Conservation (phyloP, 2,113 vertebrate species). For the Gulo gulo region DNA sequence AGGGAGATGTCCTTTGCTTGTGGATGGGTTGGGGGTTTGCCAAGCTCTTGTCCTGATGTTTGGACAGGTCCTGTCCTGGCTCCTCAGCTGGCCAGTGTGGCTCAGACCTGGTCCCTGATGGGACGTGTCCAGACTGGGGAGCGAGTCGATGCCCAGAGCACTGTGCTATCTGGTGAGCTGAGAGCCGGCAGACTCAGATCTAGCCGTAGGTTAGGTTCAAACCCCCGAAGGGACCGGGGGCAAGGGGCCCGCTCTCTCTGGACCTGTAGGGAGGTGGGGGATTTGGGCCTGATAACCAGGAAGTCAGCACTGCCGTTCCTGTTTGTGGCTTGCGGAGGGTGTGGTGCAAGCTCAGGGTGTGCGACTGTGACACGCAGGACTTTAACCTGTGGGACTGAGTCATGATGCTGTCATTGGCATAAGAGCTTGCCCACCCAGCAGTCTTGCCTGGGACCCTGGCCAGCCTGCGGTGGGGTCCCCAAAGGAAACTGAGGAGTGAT, state of each 20-base stretch:
- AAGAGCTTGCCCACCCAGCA: not conserved
- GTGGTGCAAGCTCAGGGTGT: no score
- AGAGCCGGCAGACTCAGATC: not conserved
- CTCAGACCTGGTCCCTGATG: rapidly evolving
- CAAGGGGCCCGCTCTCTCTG: not conserved
- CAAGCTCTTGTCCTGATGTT: no score
- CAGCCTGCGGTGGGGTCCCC: not conserved
- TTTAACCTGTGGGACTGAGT: not conserved
- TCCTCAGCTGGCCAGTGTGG: no score
- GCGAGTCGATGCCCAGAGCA: not conserved
- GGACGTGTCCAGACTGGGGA: rapidly evolving
- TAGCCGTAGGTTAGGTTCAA: not conserved
- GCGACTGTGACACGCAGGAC: rapidly evolving
- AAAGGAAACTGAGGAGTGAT: not conserved
- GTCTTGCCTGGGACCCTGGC: not conserved
- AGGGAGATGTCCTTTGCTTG: not conserved
- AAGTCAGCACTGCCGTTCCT: rapidly evolving
- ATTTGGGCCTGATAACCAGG: not conserved
- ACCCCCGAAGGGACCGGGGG: not conserved
- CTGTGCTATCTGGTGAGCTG: no score
- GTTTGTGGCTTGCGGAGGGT: no score
- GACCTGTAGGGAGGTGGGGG: not conserved
- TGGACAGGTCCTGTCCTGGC: not conserved
- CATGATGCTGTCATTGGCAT: not conserved
- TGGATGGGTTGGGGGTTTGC: not conserved